Base-by-base conservation (phyloP, 2,113 vertebrate genomes). In the Sinocyclocheilus grahami region DNA sequence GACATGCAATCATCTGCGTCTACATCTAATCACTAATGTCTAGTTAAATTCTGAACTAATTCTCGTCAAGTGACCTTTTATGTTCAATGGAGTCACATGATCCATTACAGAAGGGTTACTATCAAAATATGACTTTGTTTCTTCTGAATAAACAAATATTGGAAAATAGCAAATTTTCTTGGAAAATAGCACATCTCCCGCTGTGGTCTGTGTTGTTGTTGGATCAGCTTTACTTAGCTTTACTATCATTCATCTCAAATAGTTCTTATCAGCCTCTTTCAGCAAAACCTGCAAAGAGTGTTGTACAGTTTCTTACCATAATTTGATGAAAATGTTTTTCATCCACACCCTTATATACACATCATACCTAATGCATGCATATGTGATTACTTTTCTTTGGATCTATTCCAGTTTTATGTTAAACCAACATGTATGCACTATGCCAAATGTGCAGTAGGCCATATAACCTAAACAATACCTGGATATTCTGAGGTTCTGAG, bases 21-120 rank as follows among this genome's bases (percentile, higher is more conserved):
- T 87, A 62, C 58, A 69, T 87, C 46, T 87, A 62, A 80, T 79
- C 48, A 72, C 42, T 62, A n/a, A 86, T 53, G 74, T 58, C 55
- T 69, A 18, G 39, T 16, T 12, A 82, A 18, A 30, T 78, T 78
- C 51, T 16, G 27, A 33, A 76, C 12, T 2, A 33, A 33, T 55
- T 55, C 16, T 55, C 13, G 1, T 33, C 16, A 53, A 16, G n/a
- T 53, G 14, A 53, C 5, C 46, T 77, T 53, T 53, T 8, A 18
- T 20, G 48, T 51, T 5, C 33, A 16, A 78, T 78, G n/a, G 9
- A 16, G n/a, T 55, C 13, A 55, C 16, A 55, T 55, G 48, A 78
- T 27, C 42, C 46, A 48, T 42, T 20, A 46, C 33, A 42, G 37
- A 37, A n/a, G 9, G 71, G 39, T 22, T 51, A 76, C 46, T 51